Evolutionary conservation across 2,113 vertebrate genomes (phyloP), one percentile per base, ranked within the genome.

Genomic region (Plecturocebus donacophilus): DNA sequence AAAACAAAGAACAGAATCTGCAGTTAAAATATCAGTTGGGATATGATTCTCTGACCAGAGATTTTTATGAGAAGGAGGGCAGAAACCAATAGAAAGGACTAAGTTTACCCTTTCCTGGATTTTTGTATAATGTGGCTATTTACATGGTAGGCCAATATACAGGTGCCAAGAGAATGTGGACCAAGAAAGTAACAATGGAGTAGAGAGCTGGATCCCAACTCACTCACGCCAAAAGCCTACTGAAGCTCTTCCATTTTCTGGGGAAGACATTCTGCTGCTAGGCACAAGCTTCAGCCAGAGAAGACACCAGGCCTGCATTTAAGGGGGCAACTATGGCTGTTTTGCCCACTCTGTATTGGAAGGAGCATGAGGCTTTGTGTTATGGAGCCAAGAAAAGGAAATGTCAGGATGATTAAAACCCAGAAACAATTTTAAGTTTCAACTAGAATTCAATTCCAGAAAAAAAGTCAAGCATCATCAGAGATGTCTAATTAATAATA

Each of bases 401-500:
- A 93, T 66, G 8, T 25, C 93, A 52, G 68, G 19, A 88, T 81
- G 58, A 54, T 54, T 85, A 47, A 87, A 85, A 70, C 35, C 49
- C n/a, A 87, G 85, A 94, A 61, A 38, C 0, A 1, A 54, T 56
- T 92, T 94, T 64, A 90, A 6, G 8, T 83, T 87, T 92, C 35
- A 32, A 68, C 17, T 52, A 87, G 70, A 93, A 96, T 32, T 97
- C n/a, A 81, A 27, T 80, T 61, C 68, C 30, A 2, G 40, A 47
- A 81, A 38, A 30, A 80, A 64, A 27, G 27, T 20, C 20, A 80
- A 95, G 11, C 16, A 49, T 70, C 35, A 90, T 87, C 38, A 95
- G 11, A 88, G n/a, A 76, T 58, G 6, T 27, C n/a, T 82, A 58
- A 91, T 82, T 77, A 90, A 93, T 95, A 93, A 81, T 70, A 87